Base-by-base conservation (phyloP, 2,113 vertebrate species). In the Lichenostomus cassidix region DNA sequence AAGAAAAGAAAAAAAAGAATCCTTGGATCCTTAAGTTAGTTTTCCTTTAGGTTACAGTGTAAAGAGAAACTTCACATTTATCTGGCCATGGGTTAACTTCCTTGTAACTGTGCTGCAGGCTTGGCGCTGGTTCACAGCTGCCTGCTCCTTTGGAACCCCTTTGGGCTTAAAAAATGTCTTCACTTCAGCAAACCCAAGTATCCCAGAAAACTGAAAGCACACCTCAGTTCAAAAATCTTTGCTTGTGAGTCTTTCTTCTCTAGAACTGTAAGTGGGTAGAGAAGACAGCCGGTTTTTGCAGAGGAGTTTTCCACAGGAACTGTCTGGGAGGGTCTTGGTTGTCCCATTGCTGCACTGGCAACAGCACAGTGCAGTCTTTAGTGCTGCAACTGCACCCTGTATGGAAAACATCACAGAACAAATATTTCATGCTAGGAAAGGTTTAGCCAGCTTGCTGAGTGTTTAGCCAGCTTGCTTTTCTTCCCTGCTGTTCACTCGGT, bases 351-450 rank as follows among this genome's bases (percentile, higher is more conserved):
- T 79, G 29, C 33, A 22, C 23, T n/a, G 29, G 13, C 33, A 86
- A 23, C 8, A 27, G 11, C 2, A 3, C 2, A 0, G 5, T 4
- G 2, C 24, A 41, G 31, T 20, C 11, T 56, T 14, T 56, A 31
- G 25, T 35, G n/a, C 23, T 35, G 4, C 33, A 60, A 10, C 11
- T 2, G 1, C 22, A n/a, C 52, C n/a, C 21, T 70, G 46, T 14
- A 31, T 1, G 58, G 28, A 68, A 81, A 77, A 37, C 12, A 31
- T 11, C 15, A 49, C 42, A 53, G 39, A 28, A 63, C 53, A 73
- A 27, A 4, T 15, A 63, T 7, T 35, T 89, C 2, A 3, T 80
- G 21, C 14, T 24, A 31, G 41, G 12, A 22, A 50, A 14, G 6
- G 2, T 53, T 88, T 44, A 71, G 37, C 46, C 41, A 84, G 10